Evolutionary conservation across 2,888 invertebrate species (phyloP).

Genomic region (Deilephila porcellus): DNA sequence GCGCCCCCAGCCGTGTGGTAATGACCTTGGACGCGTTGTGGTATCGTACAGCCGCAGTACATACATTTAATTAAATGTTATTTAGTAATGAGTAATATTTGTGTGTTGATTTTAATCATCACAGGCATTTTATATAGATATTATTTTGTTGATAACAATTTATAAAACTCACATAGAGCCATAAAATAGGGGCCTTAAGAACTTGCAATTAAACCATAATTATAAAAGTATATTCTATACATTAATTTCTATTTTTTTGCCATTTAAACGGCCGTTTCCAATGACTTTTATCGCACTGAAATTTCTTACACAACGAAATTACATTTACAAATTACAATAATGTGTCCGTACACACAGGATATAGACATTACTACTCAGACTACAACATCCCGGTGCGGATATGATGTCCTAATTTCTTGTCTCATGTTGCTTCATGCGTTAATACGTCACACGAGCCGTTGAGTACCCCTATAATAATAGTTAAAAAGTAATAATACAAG

Average conservation of each 20-base stretch:
- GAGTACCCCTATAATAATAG: background rate
- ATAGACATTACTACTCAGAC: conserved; percentile 26
- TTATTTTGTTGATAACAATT: no score
- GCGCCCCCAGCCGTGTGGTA: conserved; percentile 64
- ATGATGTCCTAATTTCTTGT: conserved; percentile 23
- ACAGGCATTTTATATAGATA: no score
- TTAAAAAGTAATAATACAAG: background rate
- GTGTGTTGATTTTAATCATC: no score
- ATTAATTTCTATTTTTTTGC: background rate
- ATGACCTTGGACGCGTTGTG: conserved; percentile 59
- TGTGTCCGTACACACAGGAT: conserved; percentile 17
- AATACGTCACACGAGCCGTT: background rate
- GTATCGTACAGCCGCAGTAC: conserved; percentile 49
- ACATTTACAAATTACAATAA: conserved; percentile 20
- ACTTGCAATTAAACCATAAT: no score
- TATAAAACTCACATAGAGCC: no score
- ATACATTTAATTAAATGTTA: background rate
- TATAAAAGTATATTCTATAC: background rate
- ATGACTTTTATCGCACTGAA: background rate
- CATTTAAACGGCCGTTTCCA: background rate
- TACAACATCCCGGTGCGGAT: conserved; percentile 14
- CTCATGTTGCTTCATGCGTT: conserved; percentile 7
- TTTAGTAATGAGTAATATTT: background rate
- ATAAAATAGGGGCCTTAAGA: no score
- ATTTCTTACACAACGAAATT: conserved; percentile 10